Conservation (phyloP, 1,140 invertebrate genomes). For the Tetramorium simillimum region DNA sequence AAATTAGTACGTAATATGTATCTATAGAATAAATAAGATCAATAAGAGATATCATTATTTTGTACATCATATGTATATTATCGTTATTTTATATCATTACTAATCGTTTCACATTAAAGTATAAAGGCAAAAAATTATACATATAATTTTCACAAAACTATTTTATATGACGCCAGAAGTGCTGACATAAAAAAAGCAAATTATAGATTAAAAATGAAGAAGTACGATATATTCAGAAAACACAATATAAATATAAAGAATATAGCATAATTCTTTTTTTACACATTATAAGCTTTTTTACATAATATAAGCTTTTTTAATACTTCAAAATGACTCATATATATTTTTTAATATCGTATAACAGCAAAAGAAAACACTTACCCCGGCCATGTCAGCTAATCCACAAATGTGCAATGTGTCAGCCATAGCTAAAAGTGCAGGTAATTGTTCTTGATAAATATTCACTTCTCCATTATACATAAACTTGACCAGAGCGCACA, state of each 20-base stretch:
- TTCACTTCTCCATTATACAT: conserved; percentile 97
- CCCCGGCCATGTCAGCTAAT: conserved; percentile 92
- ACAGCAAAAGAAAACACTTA: conserved; percentile 77
- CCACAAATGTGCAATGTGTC: conserved; percentile 94
- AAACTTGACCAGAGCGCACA: conserved; percentile 94
- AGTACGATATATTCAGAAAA: conserved; percentile 42
- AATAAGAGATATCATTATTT: background rate
- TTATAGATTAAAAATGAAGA: conserved; percentile 7
- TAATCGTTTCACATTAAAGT: background rate
- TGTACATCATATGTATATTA: background rate
- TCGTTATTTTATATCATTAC: background rate
- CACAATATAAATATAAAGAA: conserved; percentile 38
- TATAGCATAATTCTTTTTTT: conserved; percentile 11
- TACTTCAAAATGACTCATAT: background rate
- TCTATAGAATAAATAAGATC: background rate
- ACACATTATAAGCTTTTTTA: conserved; percentile 24
- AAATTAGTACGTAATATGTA: conserved; percentile 10
- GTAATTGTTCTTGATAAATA: conserved; percentile 93
- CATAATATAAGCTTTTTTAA: conserved; percentile 31
- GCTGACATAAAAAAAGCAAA: conserved; percentile 24
- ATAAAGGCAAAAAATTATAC: background rate
- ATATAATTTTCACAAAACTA: background rate
- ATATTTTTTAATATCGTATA: conserved; percentile 34
- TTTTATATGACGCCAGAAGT: conserved; percentile 16
- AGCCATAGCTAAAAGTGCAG: conserved; percentile 92